Evolutionary conservation across 30 jellyfish, hydroid and myxozoan species (phyloP), one percentile per base, ranked within the genome.

Genomic region (Morbakka virulenta): DNA sequence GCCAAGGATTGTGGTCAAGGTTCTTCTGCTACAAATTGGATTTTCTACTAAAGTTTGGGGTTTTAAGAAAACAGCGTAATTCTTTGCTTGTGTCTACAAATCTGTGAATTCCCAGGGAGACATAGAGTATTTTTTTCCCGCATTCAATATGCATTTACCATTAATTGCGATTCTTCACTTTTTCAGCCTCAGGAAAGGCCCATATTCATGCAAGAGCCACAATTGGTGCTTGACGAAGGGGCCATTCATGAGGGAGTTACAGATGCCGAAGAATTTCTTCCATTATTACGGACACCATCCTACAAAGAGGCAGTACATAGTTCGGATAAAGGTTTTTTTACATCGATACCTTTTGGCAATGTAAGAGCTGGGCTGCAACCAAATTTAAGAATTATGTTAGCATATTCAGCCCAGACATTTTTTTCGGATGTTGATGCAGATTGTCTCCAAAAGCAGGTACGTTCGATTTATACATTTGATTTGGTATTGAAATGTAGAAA

Each of bases 351-450:
- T 1, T 64, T 92, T 4, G 95, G 86, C 25, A 69, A 85, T 70
- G 96, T 86, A 23, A 30, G 93, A 35, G 98, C 96, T 30, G 98
- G 98, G 24, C 87, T 92, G 64, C 98, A 92, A 74, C 86, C 96
- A 0, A 85, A 86, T 34, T 36, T 85, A 23, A 89, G 98, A 23
- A 67, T 92, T 30, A 83, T 92, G 64, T 83, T 92, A 49, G 76
- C 95, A 2, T 72, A 86, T 29, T 57, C 96, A 11, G 79, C 96
- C 6, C 95, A 83, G 24, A 90, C 86, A 12, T 92, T 92, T 75
- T 92, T 92, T 50, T 34, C 87, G 53, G 75, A 65, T 24, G 74
- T 84, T 3, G 95, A 84, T 12, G 74, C 66, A 30, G 98, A 92
- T 3, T 48, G 35, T n/a, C 81, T 92, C 3, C 77, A 81, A 70